Base-by-base conservation (phyloP, 2,113 vertebrate genomes). In the Cochlearius cochlearius region DNA sequence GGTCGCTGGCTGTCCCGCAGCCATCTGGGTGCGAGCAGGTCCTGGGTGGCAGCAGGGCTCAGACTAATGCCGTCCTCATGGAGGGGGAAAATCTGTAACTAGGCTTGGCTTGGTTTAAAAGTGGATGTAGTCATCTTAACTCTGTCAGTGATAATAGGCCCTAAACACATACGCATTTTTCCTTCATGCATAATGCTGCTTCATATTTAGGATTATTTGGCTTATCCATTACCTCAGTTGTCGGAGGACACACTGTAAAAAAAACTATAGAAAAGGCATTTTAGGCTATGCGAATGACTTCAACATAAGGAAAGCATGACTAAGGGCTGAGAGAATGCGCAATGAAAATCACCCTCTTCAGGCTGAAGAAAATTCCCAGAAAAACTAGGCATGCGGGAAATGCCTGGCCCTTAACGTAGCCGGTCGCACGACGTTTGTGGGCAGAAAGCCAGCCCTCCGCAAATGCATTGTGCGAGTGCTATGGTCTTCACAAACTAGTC, bases 291-390 rank as follows among this genome's bases (percentile, higher is more conserved):
- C 2, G 68, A 96, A 83, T 96, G 95, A 97, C 92, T 92, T 95
- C 93, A 97, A 85, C 78, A 22, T 96, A 96, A 98, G 97, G 97
- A 98, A 98, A 97, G 84, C 85, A 96, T 98, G 98, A 98, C 97
- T 98, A 97, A 97, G 97, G 97, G 90, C 93, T 92, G 82, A 88
- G 94, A 97, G 91, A 98, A 98, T 96, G 94, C 2, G 29, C 86
- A 95, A 25, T 62, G 72, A 96, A 93, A 97, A 67, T 92, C 87
- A 94, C 94, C 64, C 96, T 98, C 91, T 92, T 82, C 87, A 96
- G 90, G 86, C 78, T 92, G 77, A 92, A 97, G 96, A 98, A 95
- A 98, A 98, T 98, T 98, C 98, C 97, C 98, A 98, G 98, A 98
- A 98, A 98, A 95, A 88, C 86, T 49, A 95, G 90, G 86, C 97